These are phyloP conservation scores for Megalops cyprinoides DNA, from an alignment of 2,797 vertebrate species.

Conservation along the genomic window DNA sequence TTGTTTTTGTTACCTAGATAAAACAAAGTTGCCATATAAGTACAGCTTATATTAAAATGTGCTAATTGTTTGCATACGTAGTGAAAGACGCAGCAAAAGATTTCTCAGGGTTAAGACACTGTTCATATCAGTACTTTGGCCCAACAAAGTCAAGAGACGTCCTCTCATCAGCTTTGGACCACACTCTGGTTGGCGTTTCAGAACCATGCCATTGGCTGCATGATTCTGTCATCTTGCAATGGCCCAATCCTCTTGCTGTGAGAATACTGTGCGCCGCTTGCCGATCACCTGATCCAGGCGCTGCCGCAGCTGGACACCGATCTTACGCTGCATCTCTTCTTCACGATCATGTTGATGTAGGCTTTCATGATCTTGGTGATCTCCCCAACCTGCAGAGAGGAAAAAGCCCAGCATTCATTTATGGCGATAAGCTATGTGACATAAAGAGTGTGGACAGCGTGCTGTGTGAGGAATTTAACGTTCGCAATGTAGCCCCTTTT, in stretches of 20 bases:
- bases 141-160: conserved; percentile 6
- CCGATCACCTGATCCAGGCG: conserved; percentile 84
- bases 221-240: not conserved
- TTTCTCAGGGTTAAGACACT: conserved; percentile 2
- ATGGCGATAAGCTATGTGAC: not conserved
- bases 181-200: too few relatives aligned
- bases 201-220: conserved; percentile 16
- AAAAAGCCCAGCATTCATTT: conserved; percentile 19
- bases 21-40: not conserved
- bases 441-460: not conserved
- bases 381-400: conserved; percentile 80
- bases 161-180: not conserved
- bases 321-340: conserved; percentile 90
- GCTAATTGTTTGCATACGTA: conserved; percentile 38
- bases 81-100: conserved; percentile 27
- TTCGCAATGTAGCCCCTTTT: conserved; percentile 4
- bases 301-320: conserved; percentile 82
- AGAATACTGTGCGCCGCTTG: not conserved
- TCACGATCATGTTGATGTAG: conserved; percentile 96
- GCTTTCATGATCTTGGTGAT: conserved; percentile 96
- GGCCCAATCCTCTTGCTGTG: not conserved
- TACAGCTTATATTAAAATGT: conserved; percentile 36
- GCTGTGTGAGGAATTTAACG: not conserved
- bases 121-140: conserved; percentile 3
- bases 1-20: not conserved